phyloP scores from a whole-genome alignment of 2,797 vertebrate genomes.

The Coreius guichenoti region DNA sequence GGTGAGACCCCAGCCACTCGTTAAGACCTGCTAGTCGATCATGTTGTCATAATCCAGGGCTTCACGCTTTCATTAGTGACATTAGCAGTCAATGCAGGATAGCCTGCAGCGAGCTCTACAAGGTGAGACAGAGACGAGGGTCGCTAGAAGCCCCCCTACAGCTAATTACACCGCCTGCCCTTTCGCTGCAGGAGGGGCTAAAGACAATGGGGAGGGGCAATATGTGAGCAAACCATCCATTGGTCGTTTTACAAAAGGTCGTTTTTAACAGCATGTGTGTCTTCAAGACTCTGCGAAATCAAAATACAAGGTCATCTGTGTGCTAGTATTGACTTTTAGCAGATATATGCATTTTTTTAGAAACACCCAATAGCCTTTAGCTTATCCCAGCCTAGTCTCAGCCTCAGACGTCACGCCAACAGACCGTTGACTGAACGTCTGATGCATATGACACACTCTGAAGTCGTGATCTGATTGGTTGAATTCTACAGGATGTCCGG shows the following conservation, averaged over 20 bases:
- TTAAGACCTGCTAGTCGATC: conserved; percentile 38
- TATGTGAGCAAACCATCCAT: conserved; percentile 30
- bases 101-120: conserved; percentile 56
- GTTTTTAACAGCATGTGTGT: not conserved
- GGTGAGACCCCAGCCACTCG: conserved; percentile 30
- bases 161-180: conserved; percentile 42
- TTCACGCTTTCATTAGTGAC: conserved; percentile 47
- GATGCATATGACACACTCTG: too few relatives aligned
- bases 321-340: not conserved
- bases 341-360: not conserved
- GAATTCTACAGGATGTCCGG: too few relatives aligned
- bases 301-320: not conserved
- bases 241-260: not conserved
- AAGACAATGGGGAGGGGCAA: conserved; percentile 15
- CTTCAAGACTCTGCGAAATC: not conserved
- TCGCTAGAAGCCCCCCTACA: conserved; percentile 48
- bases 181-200: conserved; percentile 35
- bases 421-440: too few relatives aligned
- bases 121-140: conserved; percentile 56
- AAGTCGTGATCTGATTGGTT: too few relatives aligned
- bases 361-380: not conserved
- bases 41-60: conserved; percentile 38
- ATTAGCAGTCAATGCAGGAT: conserved; percentile 57
- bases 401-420: too few relatives aligned
- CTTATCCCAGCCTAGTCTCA: too few relatives aligned